phyloP scores from a whole-genome alignment of 2,888 invertebrate species.

The Pyrochroa serraticornis region DNA sequence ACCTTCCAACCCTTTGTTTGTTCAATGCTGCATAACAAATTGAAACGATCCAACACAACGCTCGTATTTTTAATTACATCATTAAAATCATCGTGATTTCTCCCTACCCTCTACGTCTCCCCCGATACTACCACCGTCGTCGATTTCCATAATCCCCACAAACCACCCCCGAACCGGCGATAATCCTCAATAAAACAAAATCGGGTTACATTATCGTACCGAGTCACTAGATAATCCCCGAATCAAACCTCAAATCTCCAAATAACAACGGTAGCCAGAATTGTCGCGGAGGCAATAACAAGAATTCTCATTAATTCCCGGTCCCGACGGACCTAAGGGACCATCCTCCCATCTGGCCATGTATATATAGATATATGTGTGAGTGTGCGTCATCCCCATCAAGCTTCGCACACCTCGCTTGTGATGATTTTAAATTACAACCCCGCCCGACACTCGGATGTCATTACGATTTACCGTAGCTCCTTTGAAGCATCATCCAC shows the following conservation, averaged over 20 bases:
- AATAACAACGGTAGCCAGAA: slow-evolving; percentile 43
- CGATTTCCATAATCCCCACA: slow-evolving; percentile 1
- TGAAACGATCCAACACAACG: no score
- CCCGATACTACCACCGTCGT: no score
- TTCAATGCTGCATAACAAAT: no score
- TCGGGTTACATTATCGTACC: slow-evolving; percentile 13
- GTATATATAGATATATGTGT: slow-evolving; percentile 9
- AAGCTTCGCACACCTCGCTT: slow-evolving; percentile 41
- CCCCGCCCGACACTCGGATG: slow-evolving; percentile 45
- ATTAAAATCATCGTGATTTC: no score
- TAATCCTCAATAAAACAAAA: slow-evolving; percentile 28
- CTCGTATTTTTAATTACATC: no score
- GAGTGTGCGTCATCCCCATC: slow-evolving; percentile 29
- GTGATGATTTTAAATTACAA: slow-evolving; percentile 52
- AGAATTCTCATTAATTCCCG: slow-evolving; percentile 53
- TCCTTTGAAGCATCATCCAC: slow-evolving; percentile 16
- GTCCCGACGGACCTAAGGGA: slow-evolving; percentile 38
- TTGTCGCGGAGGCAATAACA: slow-evolving; percentile 49
- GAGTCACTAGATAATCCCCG: slow-evolving; percentile 41
- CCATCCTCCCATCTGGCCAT: slow-evolving; percentile 42
- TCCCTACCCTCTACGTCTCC: no score
- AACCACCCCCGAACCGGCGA: slow-evolving; percentile 10
- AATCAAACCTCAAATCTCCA: slow-evolving; percentile 46
- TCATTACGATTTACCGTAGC: slow-evolving; percentile 39
- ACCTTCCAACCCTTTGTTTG: no score